Evolutionary conservation across 2,113 vertebrate species (phyloP).

Genomic region (Mystacornis crossleyi): DNA sequence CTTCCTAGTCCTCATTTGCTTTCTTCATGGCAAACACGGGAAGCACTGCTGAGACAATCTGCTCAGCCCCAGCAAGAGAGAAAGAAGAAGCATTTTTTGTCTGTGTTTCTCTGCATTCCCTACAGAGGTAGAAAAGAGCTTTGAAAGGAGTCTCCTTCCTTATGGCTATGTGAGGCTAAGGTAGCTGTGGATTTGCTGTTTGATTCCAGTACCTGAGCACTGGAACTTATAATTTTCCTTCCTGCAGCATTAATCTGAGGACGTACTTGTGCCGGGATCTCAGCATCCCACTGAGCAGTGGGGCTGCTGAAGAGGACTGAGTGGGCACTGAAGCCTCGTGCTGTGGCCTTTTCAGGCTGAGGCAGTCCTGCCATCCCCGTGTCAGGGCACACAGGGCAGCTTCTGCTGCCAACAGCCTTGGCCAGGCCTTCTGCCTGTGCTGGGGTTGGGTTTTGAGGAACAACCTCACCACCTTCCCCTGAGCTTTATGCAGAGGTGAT

Average conservation of each 20-base stretch:
- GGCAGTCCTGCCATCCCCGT: neutral
- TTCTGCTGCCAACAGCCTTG: neutral
- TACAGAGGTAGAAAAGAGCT: neutral
- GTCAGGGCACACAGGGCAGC: neutral
- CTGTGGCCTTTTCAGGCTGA: neutral
- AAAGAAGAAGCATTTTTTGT: neutral
- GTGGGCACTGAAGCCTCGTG: neutral
- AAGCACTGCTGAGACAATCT: slow-evolving; percentile 61
- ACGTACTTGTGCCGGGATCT: fast-evolving
- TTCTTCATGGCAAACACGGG: neutral
- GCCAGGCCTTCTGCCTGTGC: neutral
- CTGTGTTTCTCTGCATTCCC: neutral
- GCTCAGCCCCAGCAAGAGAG: slow-evolving; percentile 17
- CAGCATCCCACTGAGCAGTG: neutral
- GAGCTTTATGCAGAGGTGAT: fast-evolving
- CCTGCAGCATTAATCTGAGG: neutral
- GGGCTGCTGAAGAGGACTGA: neutral
- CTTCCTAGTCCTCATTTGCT: slow-evolving; percentile 19
- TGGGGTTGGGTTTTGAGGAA: neutral
- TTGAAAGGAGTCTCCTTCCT: neutral
- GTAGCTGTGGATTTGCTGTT: neutral
- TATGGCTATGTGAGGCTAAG: neutral
- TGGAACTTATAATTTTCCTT: neutral
- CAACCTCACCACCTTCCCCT: neutral
- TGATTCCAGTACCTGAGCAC: neutral